Conservation (phyloP, 2,888 invertebrate genomes). For the Zygogramma bicolorata region DNA sequence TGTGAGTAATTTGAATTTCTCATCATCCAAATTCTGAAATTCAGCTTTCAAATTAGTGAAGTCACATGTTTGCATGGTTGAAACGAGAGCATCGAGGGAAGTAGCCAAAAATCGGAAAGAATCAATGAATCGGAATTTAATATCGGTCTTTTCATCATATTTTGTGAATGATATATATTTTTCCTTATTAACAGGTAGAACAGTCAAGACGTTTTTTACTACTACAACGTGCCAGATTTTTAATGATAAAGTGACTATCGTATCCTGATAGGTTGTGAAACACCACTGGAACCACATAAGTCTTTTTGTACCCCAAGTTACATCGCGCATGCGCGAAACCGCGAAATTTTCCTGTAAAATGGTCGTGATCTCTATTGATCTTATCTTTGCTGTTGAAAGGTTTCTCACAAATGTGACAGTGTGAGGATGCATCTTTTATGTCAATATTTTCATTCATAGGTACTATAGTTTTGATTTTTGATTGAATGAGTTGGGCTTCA, state of each 20-base stretch:
- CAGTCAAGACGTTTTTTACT: neutral
- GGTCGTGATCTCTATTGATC: constrained; percentile 41
- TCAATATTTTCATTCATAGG: neutral
- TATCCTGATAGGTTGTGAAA: constrained; percentile 25
- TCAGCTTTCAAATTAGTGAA: constrained; percentile 16
- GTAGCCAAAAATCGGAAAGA: constrained; percentile 55
- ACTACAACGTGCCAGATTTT: neutral
- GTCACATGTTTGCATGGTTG: constrained; percentile 44
- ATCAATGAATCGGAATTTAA: constrained; percentile 49
- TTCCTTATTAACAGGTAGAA: constrained; percentile 7
- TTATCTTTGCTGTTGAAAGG: constrained; percentile 30
- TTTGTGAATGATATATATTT: constrained; percentile 53
- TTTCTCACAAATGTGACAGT: constrained; percentile 1
- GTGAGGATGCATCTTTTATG: neutral
- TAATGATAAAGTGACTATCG: constrained; percentile 20
- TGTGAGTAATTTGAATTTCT: constrained; percentile 2
- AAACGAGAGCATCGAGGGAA: constrained; percentile 54
- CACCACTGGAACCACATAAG: constrained; percentile 9
- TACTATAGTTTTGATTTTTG: neutral
- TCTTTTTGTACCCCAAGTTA: constrained; percentile 28
- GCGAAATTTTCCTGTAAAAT: constrained; percentile 17
- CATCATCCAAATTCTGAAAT: constrained; percentile 3
- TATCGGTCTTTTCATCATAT: constrained; percentile 29
- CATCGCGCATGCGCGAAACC: constrained; percentile 24
- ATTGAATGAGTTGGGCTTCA: neutral